phyloP scores from a whole-genome alignment of 1,140 invertebrate genomes.

The Mylabris phalerata region DNA sequence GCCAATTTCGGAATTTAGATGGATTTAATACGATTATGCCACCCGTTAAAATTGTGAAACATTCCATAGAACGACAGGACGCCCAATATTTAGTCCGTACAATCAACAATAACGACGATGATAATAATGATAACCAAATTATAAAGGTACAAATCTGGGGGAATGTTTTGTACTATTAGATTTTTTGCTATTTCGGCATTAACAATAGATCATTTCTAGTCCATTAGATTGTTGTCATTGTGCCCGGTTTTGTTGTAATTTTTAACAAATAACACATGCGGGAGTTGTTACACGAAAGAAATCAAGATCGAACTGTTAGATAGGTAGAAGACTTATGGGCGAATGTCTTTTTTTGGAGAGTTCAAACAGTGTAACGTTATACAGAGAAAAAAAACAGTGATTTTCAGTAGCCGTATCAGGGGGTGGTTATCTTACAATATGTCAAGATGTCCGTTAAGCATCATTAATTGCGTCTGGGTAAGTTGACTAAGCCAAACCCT shows the following conservation, averaged over 20 bases:
- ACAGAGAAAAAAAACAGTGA: conserved; percentile 7
- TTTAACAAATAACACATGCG: conserved; percentile 16
- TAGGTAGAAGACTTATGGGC: conserved; percentile 12
- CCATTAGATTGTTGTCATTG: conserved; percentile 7
- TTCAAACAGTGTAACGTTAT: neutral
- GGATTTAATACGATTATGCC: no score
- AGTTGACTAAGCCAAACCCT: no score
- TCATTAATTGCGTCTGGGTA: conserved; percentile 10
- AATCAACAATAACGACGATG: no score
- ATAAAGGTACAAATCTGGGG: no score
- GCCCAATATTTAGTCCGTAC: no score
- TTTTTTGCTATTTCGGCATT: no score
- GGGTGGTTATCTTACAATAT: conserved; percentile 9
- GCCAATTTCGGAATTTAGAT: no score
- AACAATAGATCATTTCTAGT: conserved; percentile 1
- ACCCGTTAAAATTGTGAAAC: no score
- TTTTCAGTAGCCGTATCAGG: conserved; percentile 7
- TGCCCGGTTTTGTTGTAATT: conserved; percentile 6
- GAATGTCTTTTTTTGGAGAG: neutral
- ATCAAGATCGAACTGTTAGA: conserved; percentile 4
- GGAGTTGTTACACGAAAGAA: neutral
- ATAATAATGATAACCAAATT: no score
- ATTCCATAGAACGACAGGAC: no score
- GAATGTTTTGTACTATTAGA: no score
- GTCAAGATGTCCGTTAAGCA: conserved; percentile 17